phyloP scores from a whole-genome alignment of 2,888 invertebrate species.

The Thecocarcelia acutangulata region DNA sequence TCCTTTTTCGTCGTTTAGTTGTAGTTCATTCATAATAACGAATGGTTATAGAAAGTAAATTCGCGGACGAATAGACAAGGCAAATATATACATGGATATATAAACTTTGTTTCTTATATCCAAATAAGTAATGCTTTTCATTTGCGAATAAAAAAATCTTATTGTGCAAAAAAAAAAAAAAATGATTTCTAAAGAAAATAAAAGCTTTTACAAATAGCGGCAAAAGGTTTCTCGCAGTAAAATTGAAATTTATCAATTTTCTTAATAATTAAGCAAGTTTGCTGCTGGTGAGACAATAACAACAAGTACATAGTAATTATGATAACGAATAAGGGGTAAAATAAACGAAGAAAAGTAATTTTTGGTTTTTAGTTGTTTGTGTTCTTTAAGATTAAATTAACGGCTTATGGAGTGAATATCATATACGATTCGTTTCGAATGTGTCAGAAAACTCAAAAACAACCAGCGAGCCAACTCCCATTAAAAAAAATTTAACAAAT shows the following conservation, averaged over 20 bases:
- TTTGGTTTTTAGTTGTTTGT: conserved; percentile 30
- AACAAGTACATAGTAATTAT: conserved; percentile 51
- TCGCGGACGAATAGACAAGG: background rate
- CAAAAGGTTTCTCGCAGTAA: conserved; percentile 14
- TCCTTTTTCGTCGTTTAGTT: conserved; percentile 52
- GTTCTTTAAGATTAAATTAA: conserved; percentile 60
- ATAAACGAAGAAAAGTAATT: conserved; percentile 43
- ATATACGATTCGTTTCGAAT: conserved; percentile 66
- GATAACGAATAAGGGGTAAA: conserved; percentile 56
- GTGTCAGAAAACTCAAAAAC: conserved; percentile 71
- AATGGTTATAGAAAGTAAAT: conserved; percentile 7
- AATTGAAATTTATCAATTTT: conserved; percentile 35
- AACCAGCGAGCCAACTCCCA: conserved; percentile 77
- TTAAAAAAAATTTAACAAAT: conserved; percentile 63
- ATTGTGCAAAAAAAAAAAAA: background rate
- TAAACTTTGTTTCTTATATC: conserved; percentile 15
- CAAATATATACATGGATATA: background rate
- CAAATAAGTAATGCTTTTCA: conserved; percentile 23
- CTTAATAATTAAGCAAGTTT: conserved; percentile 31
- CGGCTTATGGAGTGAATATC: conserved; percentile 44
- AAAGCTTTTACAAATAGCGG: conserved; percentile 6
- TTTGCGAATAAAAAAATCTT: conserved; percentile 26
- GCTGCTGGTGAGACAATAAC: conserved; percentile 40
- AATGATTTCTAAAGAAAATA: conserved; percentile 29
- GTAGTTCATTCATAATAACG: conserved; percentile 58